Evolutionary conservation across 2,888 invertebrate genomes (phyloP).

Genomic region (Drosophila gaucha): DNA sequence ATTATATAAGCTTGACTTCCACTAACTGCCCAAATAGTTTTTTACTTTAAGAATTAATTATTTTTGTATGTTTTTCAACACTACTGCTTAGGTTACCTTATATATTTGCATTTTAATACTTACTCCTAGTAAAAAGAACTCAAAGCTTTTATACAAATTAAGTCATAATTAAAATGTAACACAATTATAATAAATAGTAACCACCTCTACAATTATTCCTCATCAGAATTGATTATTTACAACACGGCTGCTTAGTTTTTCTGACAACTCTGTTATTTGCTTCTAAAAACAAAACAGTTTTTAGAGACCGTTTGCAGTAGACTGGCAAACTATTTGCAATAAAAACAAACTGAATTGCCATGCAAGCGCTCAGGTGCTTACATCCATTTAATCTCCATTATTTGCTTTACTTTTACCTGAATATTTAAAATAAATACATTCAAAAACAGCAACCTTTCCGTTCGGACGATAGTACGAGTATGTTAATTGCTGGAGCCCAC

Average conservation of each 20-base stretch:
- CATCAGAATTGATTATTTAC: not conserved
- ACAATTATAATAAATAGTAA: not conserved
- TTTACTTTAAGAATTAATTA: not conserved
- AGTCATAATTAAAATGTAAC: not conserved
- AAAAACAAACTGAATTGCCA: slow-evolving; percentile 20
- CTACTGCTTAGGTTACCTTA: not conserved
- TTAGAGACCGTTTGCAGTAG: slow-evolving; percentile 11
- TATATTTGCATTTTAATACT: not conserved
- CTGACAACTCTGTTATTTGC: not conserved
- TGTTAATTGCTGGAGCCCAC: slow-evolving; percentile 58
- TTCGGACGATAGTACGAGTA: slow-evolving; percentile 32
- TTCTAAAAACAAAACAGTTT: slow-evolving; percentile 7
- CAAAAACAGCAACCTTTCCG: not conserved
- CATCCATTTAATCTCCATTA: slow-evolving; percentile 38
- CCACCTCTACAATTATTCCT: not conserved
- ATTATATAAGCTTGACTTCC: too few species aligned
- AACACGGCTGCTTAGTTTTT: not conserved
- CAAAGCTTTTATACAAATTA: not conserved
- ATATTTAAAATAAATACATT: slow-evolving; percentile 44
- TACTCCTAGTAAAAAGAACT: too few species aligned
- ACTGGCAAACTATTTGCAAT: slow-evolving; percentile 6
- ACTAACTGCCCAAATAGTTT: too few species aligned
- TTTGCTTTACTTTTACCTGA: slow-evolving; percentile 25
- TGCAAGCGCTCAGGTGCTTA: slow-evolving; percentile 13
- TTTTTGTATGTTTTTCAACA: not conserved